Evolutionary conservation across 1,140 invertebrate species (phyloP).

Genomic region (Sitobion miscanthi): DNA sequence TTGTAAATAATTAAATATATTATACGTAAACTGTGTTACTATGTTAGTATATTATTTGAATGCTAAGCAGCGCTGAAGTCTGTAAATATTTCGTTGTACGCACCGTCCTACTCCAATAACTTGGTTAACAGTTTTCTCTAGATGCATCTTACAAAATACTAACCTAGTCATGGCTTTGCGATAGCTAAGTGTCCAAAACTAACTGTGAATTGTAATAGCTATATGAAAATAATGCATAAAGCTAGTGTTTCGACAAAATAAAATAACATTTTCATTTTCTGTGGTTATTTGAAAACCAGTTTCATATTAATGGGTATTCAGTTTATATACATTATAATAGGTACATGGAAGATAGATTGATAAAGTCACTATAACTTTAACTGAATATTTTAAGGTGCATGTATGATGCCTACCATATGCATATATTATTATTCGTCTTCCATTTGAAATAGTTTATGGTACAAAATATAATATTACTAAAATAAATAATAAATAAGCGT

Average conservation of each 20-base stretch:
- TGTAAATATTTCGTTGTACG: not conserved
- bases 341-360: not conserved
- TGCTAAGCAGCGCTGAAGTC: not conserved
- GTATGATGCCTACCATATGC: too few relatives aligned
- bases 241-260: not conserved
- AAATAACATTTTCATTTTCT: not conserved
- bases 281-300: not conserved
- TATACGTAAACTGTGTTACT: not conserved
- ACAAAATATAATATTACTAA: not conserved
- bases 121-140: not conserved
- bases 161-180: not conserved
- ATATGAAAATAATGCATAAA: not conserved
- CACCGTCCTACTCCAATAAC: slow-evolving; percentile 27
- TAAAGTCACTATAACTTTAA: not conserved
- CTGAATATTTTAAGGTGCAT: not conserved
- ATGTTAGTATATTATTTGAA: not conserved
- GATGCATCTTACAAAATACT: slow-evolving; percentile 8
- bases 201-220: not conserved
- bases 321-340: not conserved
- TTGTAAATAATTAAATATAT: not conserved
- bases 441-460: not conserved
- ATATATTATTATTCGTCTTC: too few relatives aligned
- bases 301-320: not conserved
- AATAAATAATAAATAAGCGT: not conserved
- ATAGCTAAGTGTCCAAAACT: not conserved